Evolutionary conservation across 2,888 invertebrate genomes (phyloP).

Genomic region (Phengaris alcon): DNA sequence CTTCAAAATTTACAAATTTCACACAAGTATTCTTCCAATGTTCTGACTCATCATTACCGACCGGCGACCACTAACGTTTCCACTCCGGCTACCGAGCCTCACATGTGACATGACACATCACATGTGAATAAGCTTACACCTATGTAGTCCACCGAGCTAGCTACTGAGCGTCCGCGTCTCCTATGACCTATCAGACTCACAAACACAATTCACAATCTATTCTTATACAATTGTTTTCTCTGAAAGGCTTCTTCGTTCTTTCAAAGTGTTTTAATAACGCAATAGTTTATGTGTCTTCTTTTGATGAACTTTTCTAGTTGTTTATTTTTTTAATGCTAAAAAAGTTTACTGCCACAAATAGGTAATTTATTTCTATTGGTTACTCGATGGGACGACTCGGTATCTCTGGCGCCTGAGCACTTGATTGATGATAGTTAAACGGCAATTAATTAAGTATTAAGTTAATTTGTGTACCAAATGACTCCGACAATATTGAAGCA

Average conservation of each 20-base stretch:
- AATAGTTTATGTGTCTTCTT: background rate
- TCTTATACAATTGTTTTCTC: conserved; percentile 2
- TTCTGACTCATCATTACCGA: no score
- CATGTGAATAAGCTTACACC: no score
- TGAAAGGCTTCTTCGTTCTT: background rate
- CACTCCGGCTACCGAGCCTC: no score
- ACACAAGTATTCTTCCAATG: no score
- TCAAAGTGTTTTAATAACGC: background rate
- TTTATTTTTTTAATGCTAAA: no score
- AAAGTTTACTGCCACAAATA: no score
- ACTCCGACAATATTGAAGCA: background rate
- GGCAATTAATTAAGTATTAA: conserved; percentile 1
- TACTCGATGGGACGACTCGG: no score
- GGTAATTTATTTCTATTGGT: no score
- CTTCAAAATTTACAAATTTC: no score
- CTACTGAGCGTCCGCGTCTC: background rate
- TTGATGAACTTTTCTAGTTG: background rate
- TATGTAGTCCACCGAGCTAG: no score
- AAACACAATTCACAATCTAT: background rate
- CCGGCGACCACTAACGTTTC: no score
- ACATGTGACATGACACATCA: no score
- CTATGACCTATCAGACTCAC: background rate
- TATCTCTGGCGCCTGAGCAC: background rate
- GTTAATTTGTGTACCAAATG: conserved; percentile 3
- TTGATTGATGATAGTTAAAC: conserved; percentile 11